Percentiles rank a stretch among this genome's conserved stretches.
Evolutionary conservation across 2,888 invertebrate species (phyloP).

Genomic region (Acleris cristana): DNA sequence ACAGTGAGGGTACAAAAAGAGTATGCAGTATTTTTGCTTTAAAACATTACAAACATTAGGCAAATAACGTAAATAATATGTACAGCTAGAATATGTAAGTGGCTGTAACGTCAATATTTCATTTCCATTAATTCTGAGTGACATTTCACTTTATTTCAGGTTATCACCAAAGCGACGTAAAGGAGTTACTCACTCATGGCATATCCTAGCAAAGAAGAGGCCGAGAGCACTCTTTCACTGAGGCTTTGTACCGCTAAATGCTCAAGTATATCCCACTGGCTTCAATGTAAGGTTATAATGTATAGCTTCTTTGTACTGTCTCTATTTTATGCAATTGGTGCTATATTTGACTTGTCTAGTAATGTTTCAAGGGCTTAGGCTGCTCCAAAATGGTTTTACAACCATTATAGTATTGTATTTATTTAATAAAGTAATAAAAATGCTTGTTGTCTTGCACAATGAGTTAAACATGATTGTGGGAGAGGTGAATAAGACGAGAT

Average conservation of each 20-base stretch:
- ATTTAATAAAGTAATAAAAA: too few species aligned
- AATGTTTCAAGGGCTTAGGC: neutral
- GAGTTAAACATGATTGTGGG: too few species aligned
- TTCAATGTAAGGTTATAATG: constrained; percentile 50
- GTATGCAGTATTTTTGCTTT: too few species aligned
- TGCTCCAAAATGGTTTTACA: neutral
- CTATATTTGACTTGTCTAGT: constrained; percentile 49
- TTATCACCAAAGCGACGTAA: constrained; percentile 75
- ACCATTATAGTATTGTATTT: too few species aligned
- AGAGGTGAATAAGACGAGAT: too few species aligned
- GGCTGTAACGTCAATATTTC: neutral
- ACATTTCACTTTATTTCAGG: constrained; percentile 53
- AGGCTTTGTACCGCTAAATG: constrained; percentile 37
- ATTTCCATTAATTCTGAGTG: neutral
- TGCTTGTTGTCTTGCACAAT: too few species aligned
- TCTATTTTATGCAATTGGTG: constrained; percentile 63
- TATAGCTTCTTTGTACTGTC: constrained; percentile 39
- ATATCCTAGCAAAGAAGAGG: constrained; percentile 72
- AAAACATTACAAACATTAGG: too few species aligned
- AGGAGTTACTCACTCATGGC: constrained; percentile 73
- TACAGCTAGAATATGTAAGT: too few species aligned
- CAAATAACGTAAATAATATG: too few species aligned
- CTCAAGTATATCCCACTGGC: constrained; percentile 65
- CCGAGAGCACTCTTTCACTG: constrained; percentile 74
- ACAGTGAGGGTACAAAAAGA: too few species aligned